phyloP scores from a whole-genome alignment of 2,888 invertebrate genomes.

The Ramazzottius varieornatus region DNA sequence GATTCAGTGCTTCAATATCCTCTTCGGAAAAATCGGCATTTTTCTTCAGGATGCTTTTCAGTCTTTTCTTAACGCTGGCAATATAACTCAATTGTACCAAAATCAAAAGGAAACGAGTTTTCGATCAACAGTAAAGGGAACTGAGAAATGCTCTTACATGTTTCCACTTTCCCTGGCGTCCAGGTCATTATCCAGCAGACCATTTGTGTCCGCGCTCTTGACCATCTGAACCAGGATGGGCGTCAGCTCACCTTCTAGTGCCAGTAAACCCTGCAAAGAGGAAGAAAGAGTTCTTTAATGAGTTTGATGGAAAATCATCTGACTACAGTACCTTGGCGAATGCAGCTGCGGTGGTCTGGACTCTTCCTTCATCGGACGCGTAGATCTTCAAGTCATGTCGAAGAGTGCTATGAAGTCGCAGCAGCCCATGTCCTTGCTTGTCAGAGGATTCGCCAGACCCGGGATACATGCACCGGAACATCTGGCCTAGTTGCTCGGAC shows the following conservation, averaged over 20 bases:
- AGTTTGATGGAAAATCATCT: too few species aligned
- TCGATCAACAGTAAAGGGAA: too few species aligned
- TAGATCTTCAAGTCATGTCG: slow-evolving; percentile 97
- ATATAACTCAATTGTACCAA: slow-evolving; percentile 5
- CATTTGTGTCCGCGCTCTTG: slow-evolving; percentile 78
- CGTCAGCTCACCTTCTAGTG: slow-evolving; percentile 87
- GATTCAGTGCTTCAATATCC: slow-evolving; percentile 63
- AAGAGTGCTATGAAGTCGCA: slow-evolving; percentile 86
- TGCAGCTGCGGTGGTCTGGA: slow-evolving; percentile 99
- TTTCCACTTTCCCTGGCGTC: slow-evolving; percentile 39
- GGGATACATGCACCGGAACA: slow-evolving; percentile 98
- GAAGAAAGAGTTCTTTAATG: neutral
- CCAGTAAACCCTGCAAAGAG: slow-evolving; percentile 47
- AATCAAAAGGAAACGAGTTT: neutral
- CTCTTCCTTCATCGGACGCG: slow-evolving; percentile 93
- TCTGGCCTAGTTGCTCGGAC: slow-evolving; percentile 84
- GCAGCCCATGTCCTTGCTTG: slow-evolving; percentile 76
- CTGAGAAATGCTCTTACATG: slow-evolving; percentile 52
- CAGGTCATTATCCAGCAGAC: slow-evolving; percentile 78
- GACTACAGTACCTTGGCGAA: slow-evolving; percentile 47
- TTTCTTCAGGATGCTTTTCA: slow-evolving; percentile 71
- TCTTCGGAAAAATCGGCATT: slow-evolving; percentile 58
- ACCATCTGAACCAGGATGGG: slow-evolving; percentile 97
- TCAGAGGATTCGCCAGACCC: slow-evolving; percentile 57
- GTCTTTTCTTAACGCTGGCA: slow-evolving; percentile 65